phyloP scores from a whole-genome alignment of 35 echinoderm and acorn worm species.

The Lytechinus pictus region DNA sequence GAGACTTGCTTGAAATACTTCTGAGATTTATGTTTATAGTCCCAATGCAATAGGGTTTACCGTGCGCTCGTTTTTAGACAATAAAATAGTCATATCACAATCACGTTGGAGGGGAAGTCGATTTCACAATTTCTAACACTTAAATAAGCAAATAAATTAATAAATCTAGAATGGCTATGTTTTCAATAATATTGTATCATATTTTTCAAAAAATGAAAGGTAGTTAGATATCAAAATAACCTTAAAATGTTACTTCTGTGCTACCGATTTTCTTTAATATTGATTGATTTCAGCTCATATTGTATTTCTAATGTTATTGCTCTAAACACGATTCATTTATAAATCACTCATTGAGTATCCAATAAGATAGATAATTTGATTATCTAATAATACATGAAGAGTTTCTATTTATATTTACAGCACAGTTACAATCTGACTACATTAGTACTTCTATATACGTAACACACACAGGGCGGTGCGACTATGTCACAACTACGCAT shows the following conservation, averaged over 20 bases:
- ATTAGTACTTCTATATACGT: neutral
- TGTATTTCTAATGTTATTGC: neutral
- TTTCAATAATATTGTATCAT: neutral
- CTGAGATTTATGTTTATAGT: too few species aligned
- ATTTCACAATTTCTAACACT: neutral
- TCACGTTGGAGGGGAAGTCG: neutral
- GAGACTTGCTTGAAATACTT: too few species aligned
- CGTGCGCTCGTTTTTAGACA: too few species aligned
- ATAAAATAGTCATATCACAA: too few species aligned
- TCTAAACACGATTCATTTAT: neutral
- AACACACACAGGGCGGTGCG: neutral
- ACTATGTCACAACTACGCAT: neutral
- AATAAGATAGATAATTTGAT: neutral
- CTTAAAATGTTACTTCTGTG: neutral
- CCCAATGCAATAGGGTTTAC: too few species aligned
- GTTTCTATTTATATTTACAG: neutral
- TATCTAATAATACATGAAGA: neutral
- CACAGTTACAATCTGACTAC: neutral
- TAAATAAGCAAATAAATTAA: neutral
- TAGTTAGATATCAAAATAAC: neutral
- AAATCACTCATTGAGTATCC: neutral
- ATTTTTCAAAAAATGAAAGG: neutral
- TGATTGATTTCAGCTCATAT: neutral
- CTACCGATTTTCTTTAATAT: too few species aligned
- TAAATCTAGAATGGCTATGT: neutral